Evolutionary conservation across 2,888 invertebrate genomes (phyloP).

Genomic region (Dermolepida albohirtum): DNA sequence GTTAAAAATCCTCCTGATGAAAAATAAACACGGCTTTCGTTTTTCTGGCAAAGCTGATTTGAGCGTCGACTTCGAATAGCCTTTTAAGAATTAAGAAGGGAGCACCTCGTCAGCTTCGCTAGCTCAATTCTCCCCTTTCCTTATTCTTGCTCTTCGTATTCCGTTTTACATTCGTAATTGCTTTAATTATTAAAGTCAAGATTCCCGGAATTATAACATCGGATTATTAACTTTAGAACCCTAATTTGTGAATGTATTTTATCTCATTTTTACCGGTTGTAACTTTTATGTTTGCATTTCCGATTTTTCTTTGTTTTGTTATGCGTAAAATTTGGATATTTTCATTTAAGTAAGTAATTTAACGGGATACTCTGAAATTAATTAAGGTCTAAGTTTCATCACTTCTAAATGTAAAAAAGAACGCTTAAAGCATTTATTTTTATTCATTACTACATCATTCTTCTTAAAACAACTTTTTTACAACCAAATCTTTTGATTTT

Average conservation of each 20-base stretch:
- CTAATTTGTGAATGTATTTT: constrained; percentile 35
- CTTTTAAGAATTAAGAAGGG: constrained; percentile 57
- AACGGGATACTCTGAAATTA: too few species aligned
- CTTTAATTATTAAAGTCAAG: constrained; percentile 54
- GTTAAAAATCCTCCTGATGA: constrained; percentile 65
- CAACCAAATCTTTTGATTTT: too few species aligned
- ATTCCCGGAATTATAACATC: constrained; percentile 45
- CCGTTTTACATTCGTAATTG: constrained; percentile 57
- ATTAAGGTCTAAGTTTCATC: too few species aligned
- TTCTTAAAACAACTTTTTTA: too few species aligned
- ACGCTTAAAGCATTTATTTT: too few species aligned
- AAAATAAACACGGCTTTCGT: constrained; percentile 64
- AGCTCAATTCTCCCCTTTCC: constrained; percentile 25
- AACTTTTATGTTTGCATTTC: constrained; percentile 6
- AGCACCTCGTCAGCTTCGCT: constrained; percentile 37
- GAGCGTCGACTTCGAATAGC: constrained; percentile 57
- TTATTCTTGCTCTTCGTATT: constrained; percentile 29
- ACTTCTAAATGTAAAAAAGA: too few species aligned
- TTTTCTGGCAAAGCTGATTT: constrained; percentile 58
- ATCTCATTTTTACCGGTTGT: neutral
- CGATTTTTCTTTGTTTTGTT: neutral
- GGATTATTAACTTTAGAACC: constrained; percentile 46
- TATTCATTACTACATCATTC: too few species aligned
- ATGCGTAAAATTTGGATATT: too few species aligned
- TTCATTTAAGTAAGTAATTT: too few species aligned